Percentiles rank a stretch among this genome's conserved stretches.
phyloP scores from a whole-genome alignment of 1,140 invertebrate species.

The Theocolax elegans region DNA sequence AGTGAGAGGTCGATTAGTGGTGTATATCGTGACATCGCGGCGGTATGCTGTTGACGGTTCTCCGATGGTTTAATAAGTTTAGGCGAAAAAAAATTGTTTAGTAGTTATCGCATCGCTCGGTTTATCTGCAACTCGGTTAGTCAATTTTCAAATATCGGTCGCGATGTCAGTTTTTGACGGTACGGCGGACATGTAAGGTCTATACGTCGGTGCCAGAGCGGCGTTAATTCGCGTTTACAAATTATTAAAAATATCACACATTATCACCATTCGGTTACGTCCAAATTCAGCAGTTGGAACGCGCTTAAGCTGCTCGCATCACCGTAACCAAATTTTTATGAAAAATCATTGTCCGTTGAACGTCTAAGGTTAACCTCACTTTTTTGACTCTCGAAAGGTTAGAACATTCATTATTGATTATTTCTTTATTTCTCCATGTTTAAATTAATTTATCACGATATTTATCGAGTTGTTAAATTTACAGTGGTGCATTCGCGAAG shows the following conservation, averaged over 20 bases:
- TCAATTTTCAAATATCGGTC: conserved; percentile 32
- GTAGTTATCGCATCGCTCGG: too few relatives aligned
- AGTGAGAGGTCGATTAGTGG: conserved; percentile 20
- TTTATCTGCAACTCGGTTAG: not conserved
- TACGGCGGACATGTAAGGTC: conserved; percentile 59
- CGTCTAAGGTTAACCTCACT: conserved; percentile 4
- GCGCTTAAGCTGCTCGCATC: not conserved
- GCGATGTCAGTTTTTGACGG: conserved; percentile 52
- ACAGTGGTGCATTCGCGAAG: not conserved
- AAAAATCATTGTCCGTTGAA: conserved; percentile 20
- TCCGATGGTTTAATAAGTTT: not conserved
- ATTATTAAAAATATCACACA: not conserved
- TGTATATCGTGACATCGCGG: not conserved
- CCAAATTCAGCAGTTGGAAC: conserved; percentile 19
- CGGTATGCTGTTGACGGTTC: conserved; percentile 1
- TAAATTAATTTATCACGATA: too few relatives aligned
- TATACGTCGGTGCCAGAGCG: conserved; percentile 51
- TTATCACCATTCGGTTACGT: not conserved
- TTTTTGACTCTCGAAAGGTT: not conserved
- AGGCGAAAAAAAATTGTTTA: not conserved
- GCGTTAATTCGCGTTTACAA: conserved; percentile 50
- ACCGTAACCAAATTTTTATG: too few relatives aligned
- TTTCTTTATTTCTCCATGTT: too few relatives aligned
- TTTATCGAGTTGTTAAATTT: not conserved
- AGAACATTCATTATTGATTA: not conserved